Base-by-base conservation (phyloP, 2,797 vertebrate species). In the Anisognathus igniventris region DNA sequence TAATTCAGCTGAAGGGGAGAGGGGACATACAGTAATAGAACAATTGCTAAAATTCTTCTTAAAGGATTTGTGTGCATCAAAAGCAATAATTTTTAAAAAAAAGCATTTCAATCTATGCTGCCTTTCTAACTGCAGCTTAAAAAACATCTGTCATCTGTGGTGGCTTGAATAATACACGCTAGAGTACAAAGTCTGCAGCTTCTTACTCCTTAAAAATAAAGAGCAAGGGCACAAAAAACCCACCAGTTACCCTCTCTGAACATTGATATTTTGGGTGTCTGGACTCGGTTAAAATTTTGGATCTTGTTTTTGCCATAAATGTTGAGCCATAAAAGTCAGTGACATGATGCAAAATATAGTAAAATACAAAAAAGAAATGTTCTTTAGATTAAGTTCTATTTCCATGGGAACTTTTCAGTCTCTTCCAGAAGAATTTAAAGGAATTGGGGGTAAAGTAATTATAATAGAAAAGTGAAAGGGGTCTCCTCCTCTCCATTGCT, bases 11-110 rank as follows among this genome's bases (percentile, higher is more conserved):
- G 77, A 76, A 93, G 94, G 93, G 86, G 44, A 95, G 92, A 96
- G 66, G 64, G 66, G 76, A 92, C 77, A 80, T 75, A 66, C 73
- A 81, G 66, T 87, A 93, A 95, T 90, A 92, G 86, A 97, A 95
- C 70, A 95, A 88, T 96, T 96, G 97, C 67, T 96, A 95, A 95
- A 97, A 91, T 94, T 91, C 66, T 73, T 95, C 78, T 94, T 95
- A 94, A 94, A 96, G 74, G 57, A 97, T 95, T 96, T 95, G 79
- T 95, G 89, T 84, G 65, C 79, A 90, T 94, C 88, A 95, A 91
- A 96, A 87, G 45, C 86, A 95, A 90, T 89, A 91, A 94, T 77
- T n/a, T n/a, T n/a, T 88, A 91, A 95, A 84, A 70, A 20, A 70
- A 70, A 20, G 47, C 54, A 31, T 95, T 97, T 96, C 94, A 92